Percentiles rank a stretch among this genome's conserved stretches.
Evolutionary conservation across 2,888 invertebrate genomes (phyloP).

Genomic region (Ophion slaviceki): DNA sequence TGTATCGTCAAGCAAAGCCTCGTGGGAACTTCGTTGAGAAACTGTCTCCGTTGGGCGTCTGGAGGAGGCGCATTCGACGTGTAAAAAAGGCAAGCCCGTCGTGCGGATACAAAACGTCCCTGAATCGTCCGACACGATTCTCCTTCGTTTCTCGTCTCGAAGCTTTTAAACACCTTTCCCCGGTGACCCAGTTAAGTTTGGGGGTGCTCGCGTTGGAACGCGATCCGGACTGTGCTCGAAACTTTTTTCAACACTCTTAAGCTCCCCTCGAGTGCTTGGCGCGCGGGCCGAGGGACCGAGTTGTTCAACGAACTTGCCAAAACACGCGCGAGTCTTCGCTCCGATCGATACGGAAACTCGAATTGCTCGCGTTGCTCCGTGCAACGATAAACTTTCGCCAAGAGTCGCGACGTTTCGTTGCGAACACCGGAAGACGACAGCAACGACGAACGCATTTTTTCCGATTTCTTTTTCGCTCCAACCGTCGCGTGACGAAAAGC

Average conservation of each 20-base stretch:
- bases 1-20: constrained; percentile 40
- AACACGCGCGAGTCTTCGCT: neutral
- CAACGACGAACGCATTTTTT: neutral
- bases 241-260: constrained; percentile 20
- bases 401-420: neutral
- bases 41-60: constrained; percentile 24
- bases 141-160: neutral
- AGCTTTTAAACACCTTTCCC: neutral
- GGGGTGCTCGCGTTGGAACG: constrained; percentile 16
- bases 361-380: neutral
- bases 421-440: neutral
- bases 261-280: neutral
- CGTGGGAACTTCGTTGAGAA: constrained; percentile 38
- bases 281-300: neutral
- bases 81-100: neutral
- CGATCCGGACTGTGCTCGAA: constrained; percentile 15
- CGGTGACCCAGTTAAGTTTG: constrained; percentile 59
- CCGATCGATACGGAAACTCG: neutral
- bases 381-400: neutral
- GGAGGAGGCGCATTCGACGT: constrained; percentile 31
- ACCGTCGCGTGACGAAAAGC: neutral
- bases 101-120: constrained; percentile 36
- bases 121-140: constrained; percentile 18
- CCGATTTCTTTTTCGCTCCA: neutral
- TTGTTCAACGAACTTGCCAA: constrained; percentile 14